Evolutionary conservation across 2,797 vertebrate species (phyloP).

Genomic region (Margarornis squamiger): DNA sequence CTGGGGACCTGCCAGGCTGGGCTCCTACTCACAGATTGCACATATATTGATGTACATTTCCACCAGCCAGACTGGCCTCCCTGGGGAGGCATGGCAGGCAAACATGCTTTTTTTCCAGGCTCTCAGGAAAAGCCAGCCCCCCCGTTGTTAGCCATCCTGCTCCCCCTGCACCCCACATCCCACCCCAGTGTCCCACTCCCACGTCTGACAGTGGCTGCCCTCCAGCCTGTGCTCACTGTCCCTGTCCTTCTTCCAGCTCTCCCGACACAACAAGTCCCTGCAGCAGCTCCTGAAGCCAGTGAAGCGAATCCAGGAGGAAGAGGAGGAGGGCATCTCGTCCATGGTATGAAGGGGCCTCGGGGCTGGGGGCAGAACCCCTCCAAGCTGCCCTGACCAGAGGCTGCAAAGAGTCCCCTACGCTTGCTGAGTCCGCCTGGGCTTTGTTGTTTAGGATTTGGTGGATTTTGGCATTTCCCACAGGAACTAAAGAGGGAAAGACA

Average conservation of each 20-base stretch:
- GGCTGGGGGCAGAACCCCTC: not conserved
- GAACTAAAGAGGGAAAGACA: not conserved
- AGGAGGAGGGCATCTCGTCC: slow-evolving; percentile 94
- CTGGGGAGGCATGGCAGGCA: not conserved
- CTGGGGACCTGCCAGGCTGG: not conserved
- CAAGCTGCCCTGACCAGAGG: fast-evolving
- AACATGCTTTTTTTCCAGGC: not conserved
- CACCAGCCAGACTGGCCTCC: not conserved
- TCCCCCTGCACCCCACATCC: not conserved
- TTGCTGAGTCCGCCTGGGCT: not conserved
- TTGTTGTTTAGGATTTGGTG: not conserved
- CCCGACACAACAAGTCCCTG: slow-evolving; percentile 91
- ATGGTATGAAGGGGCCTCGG: slow-evolving; percentile 79
- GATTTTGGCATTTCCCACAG: not conserved
- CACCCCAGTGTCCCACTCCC: fast-evolving
- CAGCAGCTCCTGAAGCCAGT: slow-evolving; percentile 87
- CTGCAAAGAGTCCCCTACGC: not conserved
- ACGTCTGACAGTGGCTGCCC: not conserved
- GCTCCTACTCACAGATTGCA: not conserved
- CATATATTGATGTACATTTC: not conserved
- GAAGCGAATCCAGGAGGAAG: slow-evolving; percentile 87
- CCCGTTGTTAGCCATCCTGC: fast-evolving
- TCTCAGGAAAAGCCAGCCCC: not conserved
- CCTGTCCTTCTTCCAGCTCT: slow-evolving; percentile 78
- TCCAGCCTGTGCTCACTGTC: not conserved